Evolutionary conservation across 2,797 vertebrate genomes (phyloP).

Genomic region (Liasis olivaceus): DNA sequence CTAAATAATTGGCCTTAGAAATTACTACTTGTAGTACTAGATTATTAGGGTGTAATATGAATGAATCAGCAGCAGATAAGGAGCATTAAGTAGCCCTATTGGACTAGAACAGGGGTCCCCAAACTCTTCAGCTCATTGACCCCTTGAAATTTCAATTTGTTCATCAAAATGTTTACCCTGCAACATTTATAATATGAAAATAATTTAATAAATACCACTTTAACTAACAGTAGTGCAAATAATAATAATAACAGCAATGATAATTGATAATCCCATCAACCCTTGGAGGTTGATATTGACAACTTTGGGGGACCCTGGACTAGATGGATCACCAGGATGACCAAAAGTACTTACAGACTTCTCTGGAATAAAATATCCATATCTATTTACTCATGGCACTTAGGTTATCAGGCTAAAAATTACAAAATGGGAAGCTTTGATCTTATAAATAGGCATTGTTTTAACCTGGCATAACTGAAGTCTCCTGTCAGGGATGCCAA

Average conservation of each 20-base stretch:
- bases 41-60: not conserved
- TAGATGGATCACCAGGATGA: not conserved
- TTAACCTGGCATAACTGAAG: not conserved
- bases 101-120: too few relatives aligned
- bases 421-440: not conserved
- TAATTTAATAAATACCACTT: too few relatives aligned
- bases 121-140: too few relatives aligned
- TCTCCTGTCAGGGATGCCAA: not conserved
- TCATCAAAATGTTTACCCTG: too few relatives aligned
- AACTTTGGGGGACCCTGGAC: not conserved
- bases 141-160: too few relatives aligned
- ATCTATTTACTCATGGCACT: not conserved
- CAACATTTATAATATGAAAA: too few relatives aligned
- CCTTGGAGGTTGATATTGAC: too few relatives aligned
- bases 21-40: not conserved
- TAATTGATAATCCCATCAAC: too few relatives aligned
- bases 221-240: too few relatives aligned
- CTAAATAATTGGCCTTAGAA: not conserved
- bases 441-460: not conserved
- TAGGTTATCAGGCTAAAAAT: not conserved
- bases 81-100: too few relatives aligned
- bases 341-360: not conserved
- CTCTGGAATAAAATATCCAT: not conserved
- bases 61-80: not conserved
- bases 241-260: too few relatives aligned